Percentiles rank a stretch among this genome's conserved stretches.
Conservation (phyloP, 2,797 vertebrate genomes). For the Cuculus canorus region DNA sequence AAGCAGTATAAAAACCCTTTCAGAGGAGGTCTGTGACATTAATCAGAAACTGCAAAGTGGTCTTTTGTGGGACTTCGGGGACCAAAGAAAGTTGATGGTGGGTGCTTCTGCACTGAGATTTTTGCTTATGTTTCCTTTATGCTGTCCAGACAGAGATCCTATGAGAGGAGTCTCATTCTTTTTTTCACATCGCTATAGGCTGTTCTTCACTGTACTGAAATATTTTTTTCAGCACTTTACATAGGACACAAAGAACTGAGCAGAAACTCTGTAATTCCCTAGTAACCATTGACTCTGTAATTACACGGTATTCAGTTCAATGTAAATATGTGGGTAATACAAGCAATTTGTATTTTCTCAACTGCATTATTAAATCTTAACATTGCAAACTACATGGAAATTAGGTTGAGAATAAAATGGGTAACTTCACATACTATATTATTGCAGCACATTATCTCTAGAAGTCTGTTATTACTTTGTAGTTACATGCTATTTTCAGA, state of each 20-base stretch:
- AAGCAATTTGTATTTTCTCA: constrained; percentile 61
- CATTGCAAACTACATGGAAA: constrained; percentile 62
- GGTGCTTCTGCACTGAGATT: not conserved
- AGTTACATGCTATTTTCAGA: constrained; percentile 31
- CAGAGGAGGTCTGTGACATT: not conserved
- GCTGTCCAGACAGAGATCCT: not conserved
- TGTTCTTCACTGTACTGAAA: not conserved
- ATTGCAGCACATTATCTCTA: constrained; percentile 36
- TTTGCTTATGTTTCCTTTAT: not conserved
- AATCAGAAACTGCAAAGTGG: not conserved
- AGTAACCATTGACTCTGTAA: constrained; percentile 52
- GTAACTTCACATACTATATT: constrained; percentile 32
- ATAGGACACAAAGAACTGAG: constrained; percentile 6
- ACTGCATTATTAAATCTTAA: constrained; percentile 51
- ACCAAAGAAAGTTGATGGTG: not conserved
- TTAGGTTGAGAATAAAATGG: constrained; percentile 66
- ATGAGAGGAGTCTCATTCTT: not conserved
- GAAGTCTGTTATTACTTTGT: constrained; percentile 53
- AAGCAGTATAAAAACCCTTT: not conserved
- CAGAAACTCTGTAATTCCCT: constrained; percentile 36
- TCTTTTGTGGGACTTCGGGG: not conserved
- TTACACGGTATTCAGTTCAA: constrained; percentile 24
- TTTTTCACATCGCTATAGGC: not conserved
- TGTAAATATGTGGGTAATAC: constrained; percentile 53
- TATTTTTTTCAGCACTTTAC: not conserved